A percentile compares a stretch with the other conserved stretches of the same genome.
Conservation (phyloP, 2,113 vertebrate genomes). For the Noctilio leporinus region DNA sequence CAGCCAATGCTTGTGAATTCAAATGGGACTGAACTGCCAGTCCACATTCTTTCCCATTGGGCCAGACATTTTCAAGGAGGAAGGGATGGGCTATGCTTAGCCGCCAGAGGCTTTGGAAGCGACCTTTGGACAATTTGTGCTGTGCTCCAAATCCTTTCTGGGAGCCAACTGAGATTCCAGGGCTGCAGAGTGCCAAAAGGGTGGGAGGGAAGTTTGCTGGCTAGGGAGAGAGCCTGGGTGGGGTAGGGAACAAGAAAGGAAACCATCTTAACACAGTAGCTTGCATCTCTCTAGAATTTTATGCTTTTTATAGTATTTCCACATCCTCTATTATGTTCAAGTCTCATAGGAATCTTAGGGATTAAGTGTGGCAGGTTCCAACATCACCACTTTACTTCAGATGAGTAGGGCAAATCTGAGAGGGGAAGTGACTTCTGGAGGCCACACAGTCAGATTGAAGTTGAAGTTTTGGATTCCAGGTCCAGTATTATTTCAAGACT, state of each 20-base stretch:
- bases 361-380: background rate
- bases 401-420: background rate
- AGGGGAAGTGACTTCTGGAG: background rate
- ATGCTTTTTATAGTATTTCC: background rate
- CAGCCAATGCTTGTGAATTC: background rate
- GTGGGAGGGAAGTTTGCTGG: slow-evolving; percentile 12
- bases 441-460: background rate
- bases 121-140: slow-evolving; percentile 38
- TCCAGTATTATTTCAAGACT: background rate
- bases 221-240: background rate
- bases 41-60: slow-evolving; percentile 22
- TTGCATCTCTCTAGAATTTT: background rate
- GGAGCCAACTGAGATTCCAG: slow-evolving; percentile 42
- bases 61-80: slow-evolving; percentile 38
- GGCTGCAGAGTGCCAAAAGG: slow-evolving; percentile 15
- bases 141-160: slow-evolving; percentile 29
- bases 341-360: background rate
- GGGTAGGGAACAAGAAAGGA: background rate
- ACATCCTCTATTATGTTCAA: background rate
- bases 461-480: background rate
- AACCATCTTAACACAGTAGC: background rate
- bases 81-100: slow-evolving; percentile 24
- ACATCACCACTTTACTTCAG: background rate
- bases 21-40: background rate
- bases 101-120: slow-evolving; percentile 36